Percentiles rank a stretch among this genome's conserved stretches.
Evolutionary conservation across 2,113 vertebrate genomes (phyloP).

Genomic region (Excalfactoria chinensis): DNA sequence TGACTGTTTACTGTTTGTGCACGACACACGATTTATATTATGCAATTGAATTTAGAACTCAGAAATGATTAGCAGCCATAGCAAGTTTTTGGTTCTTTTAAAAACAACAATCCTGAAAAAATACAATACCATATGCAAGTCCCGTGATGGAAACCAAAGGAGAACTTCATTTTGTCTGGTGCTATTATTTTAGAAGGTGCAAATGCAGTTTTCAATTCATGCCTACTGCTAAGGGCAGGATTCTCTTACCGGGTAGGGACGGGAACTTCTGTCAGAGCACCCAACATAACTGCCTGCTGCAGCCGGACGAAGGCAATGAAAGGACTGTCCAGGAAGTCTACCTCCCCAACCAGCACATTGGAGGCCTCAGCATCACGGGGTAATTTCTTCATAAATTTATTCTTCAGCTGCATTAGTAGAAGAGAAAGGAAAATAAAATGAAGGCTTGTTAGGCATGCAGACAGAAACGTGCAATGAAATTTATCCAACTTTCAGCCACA

Average conservation of each 20-base stretch:
- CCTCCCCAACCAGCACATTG: constrained; percentile 96
- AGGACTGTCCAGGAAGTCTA: constrained; percentile 93
- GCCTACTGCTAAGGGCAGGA: too few species aligned
- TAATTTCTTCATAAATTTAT: constrained; percentile 99
- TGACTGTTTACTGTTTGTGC: neutral
- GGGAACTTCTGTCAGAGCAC: constrained; percentile 95
- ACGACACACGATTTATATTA: neutral
- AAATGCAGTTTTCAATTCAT: neutral
- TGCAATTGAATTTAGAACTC: neutral
- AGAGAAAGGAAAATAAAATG: neutral
- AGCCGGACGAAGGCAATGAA: constrained; percentile 97
- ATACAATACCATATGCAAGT: fast-evolving
- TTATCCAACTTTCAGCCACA: neutral
- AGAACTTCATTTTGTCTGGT: too few species aligned
- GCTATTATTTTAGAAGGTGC: neutral
- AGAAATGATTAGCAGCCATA: neutral
- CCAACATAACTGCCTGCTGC: constrained; percentile 96
- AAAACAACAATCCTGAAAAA: neutral
- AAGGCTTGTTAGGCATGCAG: fast-evolving
- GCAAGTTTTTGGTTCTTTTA: neutral
- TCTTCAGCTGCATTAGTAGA: constrained; percentile 86
- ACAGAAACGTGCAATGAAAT: neutral
- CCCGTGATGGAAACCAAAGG: fast-evolving
- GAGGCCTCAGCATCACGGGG: constrained; percentile 97
- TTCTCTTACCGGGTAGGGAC: constrained; percentile 92